Base-by-base conservation (phyloP, 30 jellyfish, hydroid and myxozoan species). In the Cassiopea xamachana region DNA sequence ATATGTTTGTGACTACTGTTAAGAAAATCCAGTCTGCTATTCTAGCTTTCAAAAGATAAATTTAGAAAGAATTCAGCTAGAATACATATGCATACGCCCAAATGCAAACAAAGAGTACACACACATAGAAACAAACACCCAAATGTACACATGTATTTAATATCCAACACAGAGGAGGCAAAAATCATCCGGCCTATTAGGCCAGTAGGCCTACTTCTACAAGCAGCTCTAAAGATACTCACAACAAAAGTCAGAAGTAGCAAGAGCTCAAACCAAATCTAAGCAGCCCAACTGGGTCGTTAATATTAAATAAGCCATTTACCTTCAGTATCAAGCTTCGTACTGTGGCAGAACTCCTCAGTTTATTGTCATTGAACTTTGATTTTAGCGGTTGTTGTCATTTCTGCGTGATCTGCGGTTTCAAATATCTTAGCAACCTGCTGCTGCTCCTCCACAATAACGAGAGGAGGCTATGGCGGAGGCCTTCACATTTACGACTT, bases 331-430 rank as follows among this genome's bases (percentile, higher is more conserved):
- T 17, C 81, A 51, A 18, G 15, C 73, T 70, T 47, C 15, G 15
- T 64, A 27, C 15, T 64, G 74, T 9, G 2, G 74, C 39, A 64
- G 43, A 64, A 4, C 27, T 2, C 43, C 15, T 7, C 5, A 27
- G 27, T 64, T 9, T 76, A 73, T 9, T 45, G 58, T 69, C 60
- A n/a, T 58, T 10, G 81, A 73, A 69, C 87, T 84, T 84, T 84
- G 92, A 84, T 84, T 84, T 84, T 84, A 85, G 92, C 92, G 92
- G 92, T 84, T 84, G 92, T 84, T 71, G 92, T 70, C 60, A 7
- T 73, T 81, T 68, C 80, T 81, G 88, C 77, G 88, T 79, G 78
- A 47, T 61, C 81, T 68, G 89, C 89, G 89, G 80, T 81, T 81
- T 44, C 51, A 5, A 46, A 81, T 55, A 81, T 81, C 89, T 48